Evolutionary conservation across 2,888 invertebrate species (phyloP).

Genomic region (Phrixothrix hirtus): DNA sequence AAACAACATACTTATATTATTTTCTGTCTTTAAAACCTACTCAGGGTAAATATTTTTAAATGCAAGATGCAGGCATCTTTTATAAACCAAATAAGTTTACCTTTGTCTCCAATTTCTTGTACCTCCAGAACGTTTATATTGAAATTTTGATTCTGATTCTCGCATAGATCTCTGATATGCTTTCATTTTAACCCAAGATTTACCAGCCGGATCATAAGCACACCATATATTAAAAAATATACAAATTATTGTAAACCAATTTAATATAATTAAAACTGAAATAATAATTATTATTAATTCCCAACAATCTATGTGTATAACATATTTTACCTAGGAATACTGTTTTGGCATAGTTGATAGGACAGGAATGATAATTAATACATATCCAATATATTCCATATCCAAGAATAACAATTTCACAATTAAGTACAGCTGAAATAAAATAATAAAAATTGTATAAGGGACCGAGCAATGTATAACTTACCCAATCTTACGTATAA

Average conservation of each 20-base stretch:
- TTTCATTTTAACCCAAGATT: slow-evolving; percentile 90
- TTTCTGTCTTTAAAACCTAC: too few relatives aligned
- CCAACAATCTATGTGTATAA: neutral
- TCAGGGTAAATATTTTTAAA: too few relatives aligned
- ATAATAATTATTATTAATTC: slow-evolving; percentile 7
- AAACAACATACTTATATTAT: too few relatives aligned
- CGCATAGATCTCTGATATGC: slow-evolving; percentile 81
- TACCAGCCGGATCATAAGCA: slow-evolving; percentile 83
- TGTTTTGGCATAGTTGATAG: slow-evolving; percentile 70
- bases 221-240: slow-evolving; percentile 82
- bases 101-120: slow-evolving; percentile 84
- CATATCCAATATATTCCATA: slow-evolving; percentile 72
- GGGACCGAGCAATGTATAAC: too few relatives aligned
- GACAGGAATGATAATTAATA: slow-evolving; percentile 67
- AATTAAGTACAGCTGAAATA: slow-evolving; percentile 68
- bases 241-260: slow-evolving; percentile 73
- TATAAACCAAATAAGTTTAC: slow-evolving; percentile 51
- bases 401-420: slow-evolving; percentile 76
- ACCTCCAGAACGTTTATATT: slow-evolving; percentile 76
- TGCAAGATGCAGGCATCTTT: neutral
- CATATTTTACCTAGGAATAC: slow-evolving; percentile 69
- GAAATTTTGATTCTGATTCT: slow-evolving; percentile 74
- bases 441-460: too few relatives aligned
- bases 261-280: slow-evolving; percentile 75
- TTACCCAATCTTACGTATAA: slow-evolving; percentile 73